Conservation (phyloP, 2,888 invertebrate genomes). For the Theretra japonica region DNA sequence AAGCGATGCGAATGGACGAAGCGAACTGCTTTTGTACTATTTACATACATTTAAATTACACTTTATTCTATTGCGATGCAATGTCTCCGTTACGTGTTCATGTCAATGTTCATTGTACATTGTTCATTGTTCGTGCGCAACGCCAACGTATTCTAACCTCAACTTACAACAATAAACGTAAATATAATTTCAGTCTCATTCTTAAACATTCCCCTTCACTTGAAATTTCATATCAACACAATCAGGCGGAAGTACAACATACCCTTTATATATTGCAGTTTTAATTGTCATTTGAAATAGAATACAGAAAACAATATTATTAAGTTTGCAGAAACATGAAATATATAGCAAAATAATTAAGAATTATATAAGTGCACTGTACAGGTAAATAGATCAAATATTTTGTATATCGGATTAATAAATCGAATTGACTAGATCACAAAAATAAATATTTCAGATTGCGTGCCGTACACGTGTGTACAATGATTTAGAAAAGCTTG, state of each 20-base stretch:
- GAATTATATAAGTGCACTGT: background rate
- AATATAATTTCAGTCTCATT: conserved; percentile 27
- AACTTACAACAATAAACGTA: conserved; percentile 21
- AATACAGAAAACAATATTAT: background rate
- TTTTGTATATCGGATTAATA: conserved; percentile 25
- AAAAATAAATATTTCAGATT: conserved; percentile 51
- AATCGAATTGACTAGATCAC: conserved; percentile 51
- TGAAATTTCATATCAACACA: conserved; percentile 14
- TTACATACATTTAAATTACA: conserved; percentile 39
- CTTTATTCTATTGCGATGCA: conserved; percentile 7
- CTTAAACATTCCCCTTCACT: conserved; percentile 22
- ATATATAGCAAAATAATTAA: background rate
- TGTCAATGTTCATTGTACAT: too few species aligned
- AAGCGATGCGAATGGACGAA: conserved; percentile 69
- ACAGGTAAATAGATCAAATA: conserved; percentile 19
- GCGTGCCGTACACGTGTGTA: conserved; percentile 37
- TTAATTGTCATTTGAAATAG: conserved; percentile 4
- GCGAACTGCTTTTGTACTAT: conserved; percentile 62
- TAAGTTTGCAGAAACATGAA: background rate
- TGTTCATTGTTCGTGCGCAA: conserved; percentile 5
- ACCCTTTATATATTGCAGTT: conserved; percentile 8
- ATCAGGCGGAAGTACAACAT: conserved; percentile 36
- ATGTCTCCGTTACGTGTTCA: background rate
- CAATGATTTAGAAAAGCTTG: conserved; percentile 1
- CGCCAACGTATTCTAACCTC: conserved; percentile 23